Evolutionary conservation across 2,113 vertebrate species (phyloP).

Genomic region (Thalassoma bifasciatum): DNA sequence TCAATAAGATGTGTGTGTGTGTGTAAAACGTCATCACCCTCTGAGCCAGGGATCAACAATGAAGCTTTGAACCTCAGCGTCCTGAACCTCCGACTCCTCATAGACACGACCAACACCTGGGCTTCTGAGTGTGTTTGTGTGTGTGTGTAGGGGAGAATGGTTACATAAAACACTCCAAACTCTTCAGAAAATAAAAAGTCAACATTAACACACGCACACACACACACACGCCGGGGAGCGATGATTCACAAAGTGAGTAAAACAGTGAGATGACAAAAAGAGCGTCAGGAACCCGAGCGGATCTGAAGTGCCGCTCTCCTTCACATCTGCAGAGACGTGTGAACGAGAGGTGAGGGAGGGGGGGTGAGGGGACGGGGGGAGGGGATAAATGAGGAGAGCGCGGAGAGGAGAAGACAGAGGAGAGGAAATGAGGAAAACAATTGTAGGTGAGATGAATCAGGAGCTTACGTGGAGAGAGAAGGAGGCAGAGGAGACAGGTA

Average conservation of each 20-base stretch:
- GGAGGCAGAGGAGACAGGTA: not conserved
- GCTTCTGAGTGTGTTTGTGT: conserved; percentile 17
- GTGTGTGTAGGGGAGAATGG: not conserved
- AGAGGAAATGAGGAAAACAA: not conserved
- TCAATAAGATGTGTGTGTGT: conserved; percentile 13
- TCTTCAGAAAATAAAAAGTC: conserved; percentile 28
- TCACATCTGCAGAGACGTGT: not conserved
- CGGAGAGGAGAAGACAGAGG: not conserved
- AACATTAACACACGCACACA: conserved; percentile 3
- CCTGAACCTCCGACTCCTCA: conserved; percentile 12
- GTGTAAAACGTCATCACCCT: conserved; percentile 13
- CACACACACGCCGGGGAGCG: not conserved
- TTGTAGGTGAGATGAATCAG: not conserved
- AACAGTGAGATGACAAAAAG: conserved; percentile 26
- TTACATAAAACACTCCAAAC: conserved; percentile 39
- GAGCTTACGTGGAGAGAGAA: not conserved
- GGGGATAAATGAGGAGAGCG: not conserved
- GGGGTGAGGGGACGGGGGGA: not conserved
- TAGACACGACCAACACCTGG: conserved; percentile 26
- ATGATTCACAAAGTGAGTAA: conserved; percentile 55
- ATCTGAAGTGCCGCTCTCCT: conserved; percentile 20
- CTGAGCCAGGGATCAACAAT: conserved; percentile 8
- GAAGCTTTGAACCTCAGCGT: conserved; percentile 23
- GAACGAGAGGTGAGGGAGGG: not conserved
- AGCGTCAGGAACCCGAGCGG: conserved; percentile 16